Evolutionary conservation across 2,888 invertebrate species (phyloP).

Genomic region (Agrotis exclamationis): DNA sequence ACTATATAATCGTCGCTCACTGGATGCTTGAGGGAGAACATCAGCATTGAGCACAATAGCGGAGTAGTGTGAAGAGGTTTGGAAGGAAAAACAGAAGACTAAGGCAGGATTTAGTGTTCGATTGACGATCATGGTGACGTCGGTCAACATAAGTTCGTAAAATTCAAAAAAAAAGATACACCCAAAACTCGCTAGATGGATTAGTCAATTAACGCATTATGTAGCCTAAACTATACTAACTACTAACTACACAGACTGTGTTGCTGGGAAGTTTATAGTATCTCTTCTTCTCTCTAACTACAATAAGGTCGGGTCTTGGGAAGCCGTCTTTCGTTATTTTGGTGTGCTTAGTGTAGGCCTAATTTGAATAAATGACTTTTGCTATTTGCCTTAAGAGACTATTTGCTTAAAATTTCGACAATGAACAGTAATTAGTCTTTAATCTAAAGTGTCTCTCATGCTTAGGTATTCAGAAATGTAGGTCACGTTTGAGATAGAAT

Average conservation of each 20-base stretch:
- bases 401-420: neutral
- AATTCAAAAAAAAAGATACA: no score
- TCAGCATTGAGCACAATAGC: no score
- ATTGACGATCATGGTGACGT: no score
- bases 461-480: constrained; percentile 15
- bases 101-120: no score
- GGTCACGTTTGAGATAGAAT: neutral
- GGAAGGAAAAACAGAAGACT: no score
- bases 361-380: neutral
- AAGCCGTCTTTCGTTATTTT: neutral
- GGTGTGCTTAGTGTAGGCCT: neutral
- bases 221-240: no score
- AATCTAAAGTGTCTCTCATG: neutral
- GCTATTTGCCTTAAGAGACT: neutral
- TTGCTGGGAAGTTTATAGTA: neutral
- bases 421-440: neutral
- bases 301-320: neutral
- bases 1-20: neutral
- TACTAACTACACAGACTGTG: neutral
- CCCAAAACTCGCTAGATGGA: no score
- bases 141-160: no score
- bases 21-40: no score
- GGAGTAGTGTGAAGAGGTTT: no score
- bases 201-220: no score
- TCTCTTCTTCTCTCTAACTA: neutral